Evolutionary conservation across 2,797 vertebrate genomes (phyloP).

Genomic region (Coccyzus lansbergi): DNA sequence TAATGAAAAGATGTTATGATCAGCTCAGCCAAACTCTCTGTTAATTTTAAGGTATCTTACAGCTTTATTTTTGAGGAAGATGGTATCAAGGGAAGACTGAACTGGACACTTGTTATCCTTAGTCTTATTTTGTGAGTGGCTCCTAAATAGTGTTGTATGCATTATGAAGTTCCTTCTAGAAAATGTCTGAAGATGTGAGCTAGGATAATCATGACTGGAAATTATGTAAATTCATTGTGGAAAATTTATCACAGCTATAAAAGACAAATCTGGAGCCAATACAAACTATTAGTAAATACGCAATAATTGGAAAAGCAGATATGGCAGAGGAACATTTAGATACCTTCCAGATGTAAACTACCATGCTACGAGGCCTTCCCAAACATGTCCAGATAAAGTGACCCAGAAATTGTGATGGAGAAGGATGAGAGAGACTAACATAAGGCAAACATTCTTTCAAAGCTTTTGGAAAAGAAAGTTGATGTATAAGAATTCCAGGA

Average conservation of each 20-base stretch:
- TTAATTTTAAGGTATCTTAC: not conserved
- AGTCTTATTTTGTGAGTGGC: not conserved
- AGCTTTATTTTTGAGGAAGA: not conserved
- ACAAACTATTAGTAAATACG: not conserved
- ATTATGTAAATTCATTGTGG: rapidly evolving
- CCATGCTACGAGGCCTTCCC: not conserved
- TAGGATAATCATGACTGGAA: not conserved
- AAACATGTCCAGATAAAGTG: not conserved
- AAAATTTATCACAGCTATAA: not conserved
- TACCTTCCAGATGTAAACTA: not conserved
- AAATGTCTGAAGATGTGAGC: not conserved
- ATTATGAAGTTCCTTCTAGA: not conserved
- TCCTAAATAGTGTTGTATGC: not conserved
- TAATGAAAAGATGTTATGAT: not conserved
- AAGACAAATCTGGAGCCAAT: not conserved
- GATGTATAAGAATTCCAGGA: not conserved
- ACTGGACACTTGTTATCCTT: not conserved
- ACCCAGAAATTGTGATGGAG: not conserved
- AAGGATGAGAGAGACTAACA: not conserved
- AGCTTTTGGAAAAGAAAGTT: not conserved
- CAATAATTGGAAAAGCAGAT: not conserved
- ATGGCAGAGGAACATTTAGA: not conserved
- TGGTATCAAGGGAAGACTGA: not conserved
- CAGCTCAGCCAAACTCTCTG: not conserved
- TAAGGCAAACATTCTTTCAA: not conserved